A percentile compares a stretch with the other conserved stretches of the same genome.
These are phyloP conservation scores for Lepeophtheirus nordmannii DNA, from an alignment of 2,888 invertebrate genomes.

Conservation along the genomic window DNA sequence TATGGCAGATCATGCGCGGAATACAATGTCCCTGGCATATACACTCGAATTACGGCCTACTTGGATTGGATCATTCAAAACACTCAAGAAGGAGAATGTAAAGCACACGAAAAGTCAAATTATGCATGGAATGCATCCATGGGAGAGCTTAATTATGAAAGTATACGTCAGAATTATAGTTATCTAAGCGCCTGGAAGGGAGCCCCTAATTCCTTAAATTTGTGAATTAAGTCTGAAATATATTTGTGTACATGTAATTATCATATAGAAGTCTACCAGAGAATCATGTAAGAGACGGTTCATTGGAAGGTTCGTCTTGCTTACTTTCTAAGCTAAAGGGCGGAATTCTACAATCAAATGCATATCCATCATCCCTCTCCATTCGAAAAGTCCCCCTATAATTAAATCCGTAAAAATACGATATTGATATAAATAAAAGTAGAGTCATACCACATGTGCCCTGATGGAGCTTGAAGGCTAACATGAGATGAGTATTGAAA, in stretches of 20 bases:
- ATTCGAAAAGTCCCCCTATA: conserved; percentile 79
- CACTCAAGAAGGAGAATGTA: background rate
- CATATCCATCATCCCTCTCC: conserved; percentile 90
- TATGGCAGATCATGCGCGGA: background rate
- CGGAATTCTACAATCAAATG: conserved; percentile 92
- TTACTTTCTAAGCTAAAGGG: conserved; percentile 93
- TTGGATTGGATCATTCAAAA: background rate
- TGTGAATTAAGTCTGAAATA: background rate
- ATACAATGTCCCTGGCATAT: background rate
- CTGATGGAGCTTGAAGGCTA: conserved; percentile 86
- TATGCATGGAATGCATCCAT: background rate
- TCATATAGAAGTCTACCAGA: too few species aligned
- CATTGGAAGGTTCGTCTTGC: conserved; percentile 44
- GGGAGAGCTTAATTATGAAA: background rate
- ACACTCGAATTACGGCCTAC: background rate
- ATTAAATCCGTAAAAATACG: background rate
- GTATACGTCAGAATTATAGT: background rate
- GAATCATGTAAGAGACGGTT: conserved; percentile 19
- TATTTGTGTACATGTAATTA: too few species aligned
- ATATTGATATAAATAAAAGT: background rate
- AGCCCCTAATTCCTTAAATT: background rate
- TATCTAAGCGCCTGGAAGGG: background rate
- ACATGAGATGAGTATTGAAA: conserved; percentile 98
- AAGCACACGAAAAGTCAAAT: background rate
- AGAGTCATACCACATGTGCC: conserved; percentile 75